A percentile compares a stretch with the other conserved stretches of the same genome.
Evolutionary conservation across 2,113 vertebrate genomes (phyloP).

Genomic region (Labeo rohita): DNA sequence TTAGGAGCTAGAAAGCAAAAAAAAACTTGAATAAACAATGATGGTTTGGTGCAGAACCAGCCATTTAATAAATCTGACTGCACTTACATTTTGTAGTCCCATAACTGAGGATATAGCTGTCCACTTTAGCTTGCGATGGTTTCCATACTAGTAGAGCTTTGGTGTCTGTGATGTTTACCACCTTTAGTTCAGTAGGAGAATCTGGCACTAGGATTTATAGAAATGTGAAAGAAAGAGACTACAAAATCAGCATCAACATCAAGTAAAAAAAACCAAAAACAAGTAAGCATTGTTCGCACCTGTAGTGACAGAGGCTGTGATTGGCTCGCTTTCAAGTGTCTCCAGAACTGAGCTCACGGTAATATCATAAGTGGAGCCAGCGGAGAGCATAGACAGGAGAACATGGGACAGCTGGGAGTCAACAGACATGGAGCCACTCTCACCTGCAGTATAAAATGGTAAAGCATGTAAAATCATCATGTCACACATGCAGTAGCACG

Average conservation of each 20-base stretch:
- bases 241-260: not conserved
- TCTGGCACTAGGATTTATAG: slow-evolving; percentile 77
- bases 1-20: slow-evolving; percentile 69
- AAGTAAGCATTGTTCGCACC: slow-evolving; percentile 67
- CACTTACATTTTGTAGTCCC: slow-evolving; percentile 81
- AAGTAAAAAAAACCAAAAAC: not conserved
- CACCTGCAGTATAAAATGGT: slow-evolving; percentile 70
- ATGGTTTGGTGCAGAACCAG: not conserved
- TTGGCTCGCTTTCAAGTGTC: slow-evolving; percentile 79
- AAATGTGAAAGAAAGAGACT: slow-evolving; percentile 12
- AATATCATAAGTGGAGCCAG: slow-evolving; percentile 81
- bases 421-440: slow-evolving; percentile 74
- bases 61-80: not conserved
- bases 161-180: slow-evolving; percentile 78
- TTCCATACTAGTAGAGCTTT: slow-evolving; percentile 83
- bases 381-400: slow-evolving; percentile 73
- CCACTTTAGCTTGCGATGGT: slow-evolving; percentile 77
- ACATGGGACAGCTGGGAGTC: slow-evolving; percentile 68
- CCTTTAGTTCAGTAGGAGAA: slow-evolving; percentile 79
- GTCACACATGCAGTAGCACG: not conserved
- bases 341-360: slow-evolving; percentile 78
- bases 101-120: slow-evolving; percentile 82
- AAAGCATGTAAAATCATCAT: slow-evolving; percentile 14
- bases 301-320: slow-evolving; percentile 80
- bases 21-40: not conserved